phyloP scores from a whole-genome alignment of 2,888 invertebrate genomes.

The Metopia argyrocephala region DNA sequence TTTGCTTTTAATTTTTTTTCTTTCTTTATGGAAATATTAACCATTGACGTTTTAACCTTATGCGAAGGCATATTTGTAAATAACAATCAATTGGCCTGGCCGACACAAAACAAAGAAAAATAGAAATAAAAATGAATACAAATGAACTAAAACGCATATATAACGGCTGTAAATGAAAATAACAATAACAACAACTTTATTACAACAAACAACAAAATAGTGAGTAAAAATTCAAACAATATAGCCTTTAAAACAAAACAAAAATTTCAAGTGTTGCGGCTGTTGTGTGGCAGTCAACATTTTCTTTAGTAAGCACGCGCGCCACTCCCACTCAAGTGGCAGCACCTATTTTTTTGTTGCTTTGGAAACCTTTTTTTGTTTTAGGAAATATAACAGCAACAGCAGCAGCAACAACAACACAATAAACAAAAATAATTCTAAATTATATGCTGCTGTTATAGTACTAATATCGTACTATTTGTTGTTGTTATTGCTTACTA shows the following conservation, averaged over 20 bases:
- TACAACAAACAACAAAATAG: background rate
- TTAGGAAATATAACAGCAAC: constrained; percentile 1
- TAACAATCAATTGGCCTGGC: constrained; percentile 62
- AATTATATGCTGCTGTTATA: constrained; percentile 27
- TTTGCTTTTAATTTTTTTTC: background rate
- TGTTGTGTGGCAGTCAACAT: constrained; percentile 52
- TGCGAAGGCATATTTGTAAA: constrained; percentile 64
- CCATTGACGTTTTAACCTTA: constrained; percentile 63
- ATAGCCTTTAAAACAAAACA: no score
- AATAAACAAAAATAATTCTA: constrained; percentile 35
- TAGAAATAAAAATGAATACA: background rate
- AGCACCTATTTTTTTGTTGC: constrained; percentile 56
- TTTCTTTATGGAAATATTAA: constrained; percentile 49
- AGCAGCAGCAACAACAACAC: background rate
- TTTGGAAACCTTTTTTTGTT: background rate
- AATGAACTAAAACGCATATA: constrained; percentile 39
- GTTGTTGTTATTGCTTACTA: constrained; percentile 21
- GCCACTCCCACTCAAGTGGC: constrained; percentile 66
- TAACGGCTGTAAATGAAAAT: constrained; percentile 49
- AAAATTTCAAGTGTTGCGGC: constrained; percentile 47
- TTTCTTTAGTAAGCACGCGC: constrained; percentile 58
- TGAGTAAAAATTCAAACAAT: constrained; percentile 6
- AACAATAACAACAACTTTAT: constrained; percentile 1
- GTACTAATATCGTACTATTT: background rate
- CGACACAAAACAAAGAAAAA: constrained; percentile 6